Base-by-base conservation (phyloP, 2,113 vertebrate genomes). In the Anhinga anhinga region DNA sequence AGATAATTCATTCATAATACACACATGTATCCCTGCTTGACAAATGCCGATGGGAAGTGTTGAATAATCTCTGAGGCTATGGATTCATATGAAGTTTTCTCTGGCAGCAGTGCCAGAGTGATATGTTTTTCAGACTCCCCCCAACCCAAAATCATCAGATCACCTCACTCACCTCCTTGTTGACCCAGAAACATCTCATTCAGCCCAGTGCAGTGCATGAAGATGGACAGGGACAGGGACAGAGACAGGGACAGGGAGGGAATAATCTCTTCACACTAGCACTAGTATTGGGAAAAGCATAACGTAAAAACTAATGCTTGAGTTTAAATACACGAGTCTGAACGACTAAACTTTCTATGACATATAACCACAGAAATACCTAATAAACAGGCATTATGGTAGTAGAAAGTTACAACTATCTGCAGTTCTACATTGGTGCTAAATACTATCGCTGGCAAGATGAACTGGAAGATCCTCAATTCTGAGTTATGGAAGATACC, bases 1-100 rank as follows among this genome's bases (percentile, higher is more conserved):
- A 89, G 78, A 53, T 73, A 94, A 86, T 82, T 93, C 40, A 86
- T 96, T 88, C 66, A 49, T 87, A 66, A 86, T 50, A 45, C 40
- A 45, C 34, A 26, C 15, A 55, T 15, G n/a, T 72, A 92, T 86
- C 32, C 14, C n/a, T 63, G 30, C 61, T 67, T 91, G 86, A 94
- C 61, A 93, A 72, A 94, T 32, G 56, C 29, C 0, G 2, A 25
- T 47, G 26, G 23, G 42, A 89, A 71, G 8, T 12, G 50, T 36
- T 82, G 77, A 82, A 95, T 74, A 76, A 63, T 30, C 67, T 95
- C 86, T 61, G 81, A 76, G 47, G 69, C 55, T 87, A 36, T 22
- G 42, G 50, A 81, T 86, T 88, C 38, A 34, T 47, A 30, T 32
- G 14, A 81, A 56, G 14, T 26, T 84, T 90, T 82, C 36, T 71